Conservation (phyloP, 2,888 invertebrate species). For the Leptinotarsa rubiginosa region DNA sequence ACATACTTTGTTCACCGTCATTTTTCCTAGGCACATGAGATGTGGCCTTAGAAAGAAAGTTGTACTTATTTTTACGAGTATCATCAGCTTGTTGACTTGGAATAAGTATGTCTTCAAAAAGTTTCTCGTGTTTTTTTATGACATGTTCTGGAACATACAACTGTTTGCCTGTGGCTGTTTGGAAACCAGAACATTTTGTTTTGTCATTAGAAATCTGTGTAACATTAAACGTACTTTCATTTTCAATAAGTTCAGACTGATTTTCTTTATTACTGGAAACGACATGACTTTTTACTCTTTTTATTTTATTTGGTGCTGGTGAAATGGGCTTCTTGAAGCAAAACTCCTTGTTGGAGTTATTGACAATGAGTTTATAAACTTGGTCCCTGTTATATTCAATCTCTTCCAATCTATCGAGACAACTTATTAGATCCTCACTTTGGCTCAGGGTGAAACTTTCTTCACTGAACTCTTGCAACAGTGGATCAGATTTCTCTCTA, state of each 20-base stretch:
- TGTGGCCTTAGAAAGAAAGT: slow-evolving; percentile 36
- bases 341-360: slow-evolving; percentile 35
- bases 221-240: slow-evolving; percentile 12
- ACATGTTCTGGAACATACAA: slow-evolving; percentile 54
- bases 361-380: slow-evolving; percentile 33
- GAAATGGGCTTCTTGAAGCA: slow-evolving; percentile 51
- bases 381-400: slow-evolving; percentile 43
- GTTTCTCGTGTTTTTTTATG: slow-evolving; percentile 58
- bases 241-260: slow-evolving; percentile 12
- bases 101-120: slow-evolving; percentile 60
- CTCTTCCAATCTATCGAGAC: slow-evolving; percentile 48
- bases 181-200: slow-evolving; percentile 36
- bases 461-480: slow-evolving; percentile 29
- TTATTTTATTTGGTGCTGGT: slow-evolving; percentile 35
- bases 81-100: slow-evolving; percentile 35
- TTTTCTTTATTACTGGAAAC: neutral
- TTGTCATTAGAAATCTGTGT: slow-evolving; percentile 20
- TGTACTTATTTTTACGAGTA: slow-evolving; percentile 43
- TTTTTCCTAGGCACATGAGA: neutral
- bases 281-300: slow-evolving; percentile 13
- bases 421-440: slow-evolving; percentile 39
- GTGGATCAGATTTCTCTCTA: slow-evolving; percentile 12
- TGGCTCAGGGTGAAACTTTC: slow-evolving; percentile 34
- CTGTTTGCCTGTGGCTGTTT: slow-evolving; percentile 58
- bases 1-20: slow-evolving; percentile 30